Evolutionary conservation across 2,113 vertebrate genomes (phyloP), one percentile per base, ranked within the genome.

Genomic region (Scortum barcoo): DNA sequence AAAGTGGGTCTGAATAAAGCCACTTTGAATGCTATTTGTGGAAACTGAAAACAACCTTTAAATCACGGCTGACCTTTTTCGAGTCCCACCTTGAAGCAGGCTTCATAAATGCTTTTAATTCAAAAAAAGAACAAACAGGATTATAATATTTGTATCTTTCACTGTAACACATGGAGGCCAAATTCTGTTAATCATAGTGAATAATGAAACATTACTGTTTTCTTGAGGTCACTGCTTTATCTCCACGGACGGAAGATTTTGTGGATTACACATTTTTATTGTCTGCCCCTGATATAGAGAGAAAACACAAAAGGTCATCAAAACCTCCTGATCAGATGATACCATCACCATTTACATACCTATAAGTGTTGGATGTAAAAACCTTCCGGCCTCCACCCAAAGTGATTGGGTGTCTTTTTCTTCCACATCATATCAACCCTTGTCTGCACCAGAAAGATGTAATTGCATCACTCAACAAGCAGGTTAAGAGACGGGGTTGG

Each of bases 391-490:
- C 68, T 83, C 40, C 76, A 88, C 48, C 30, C 67, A 69, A 76
- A 85, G 68, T 86, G 76, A 89, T 91, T 63, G 50, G 87, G 91
- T 92, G 92, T 94, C 91, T 91, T 91, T 91, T 93, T 93, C 93
- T 95, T 94, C 92, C 91, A 84, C 89, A 87, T 80, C 85, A 8
- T 93, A 93, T 96, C 93, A 91, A 89, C 83, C 72, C 85, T 73
- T 66, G 89, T 93, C 92, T 91, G 88, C 81, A 75, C 86, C 85
- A 86, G 85, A 81, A 91, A 92, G 90, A 94, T 95, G 92, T 95
- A 95, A 95, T 95, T 94, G 94, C 94, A 95, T 94, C 93, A 93
- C 94, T 95, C 94, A 95, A 94, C 95, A 94, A 89, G 94, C 94
- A 96, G 94, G 95, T 95, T 95, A 94, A 95, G 94, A 95, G 94